Evolutionary conservation across 2,797 vertebrate species (phyloP), one percentile per base, ranked within the genome.

Genomic region (Pagetopsis macropterus): DNA sequence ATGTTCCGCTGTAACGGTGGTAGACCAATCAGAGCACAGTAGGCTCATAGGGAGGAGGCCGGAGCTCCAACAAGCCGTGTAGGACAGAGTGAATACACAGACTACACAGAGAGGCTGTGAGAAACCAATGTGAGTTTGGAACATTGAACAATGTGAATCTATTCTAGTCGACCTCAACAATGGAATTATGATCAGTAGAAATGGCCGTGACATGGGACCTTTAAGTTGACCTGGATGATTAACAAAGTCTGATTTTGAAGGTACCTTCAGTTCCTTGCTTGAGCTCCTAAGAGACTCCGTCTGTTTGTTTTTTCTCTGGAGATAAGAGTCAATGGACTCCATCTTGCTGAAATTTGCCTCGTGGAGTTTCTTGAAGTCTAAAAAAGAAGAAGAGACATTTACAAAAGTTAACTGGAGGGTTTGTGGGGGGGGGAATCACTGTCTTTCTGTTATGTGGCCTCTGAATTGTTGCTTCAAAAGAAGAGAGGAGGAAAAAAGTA

Each of bases 281-380:
- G 94, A 85, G 61, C 65, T 93, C 60, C 58, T 94, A 74, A 89
- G 87, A 4, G 77, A 91, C 57, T 95, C 93, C 61, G 94, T 88
- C 75, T 93, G 91, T 79, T 93, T 97, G 27, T 88, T 95, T 88
- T 95, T 98, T 64, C 96, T 93, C 62, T 98, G 94, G 48, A 97
- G 45, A 1, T 98, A 99, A 0, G 95, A 95, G 88, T 96, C 96
- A 65, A 99, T 97, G 43, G 98, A 99, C 85, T 97, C 96, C 97
- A 99, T 97, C 92, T 96, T 98, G 83, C 95, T 96, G 61, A 99
- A 99, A 54, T 94, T 95, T 14, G 97, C 96, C 76, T 98, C 96
- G 0, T 99, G 98, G 55, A 99, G 85, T 89, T 96, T 99, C 87
- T 96, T 97, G 72, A 99, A 99, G 82, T 99, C 97, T 99, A 14